These are phyloP conservation scores for Mamestra brassicae DNA, from an alignment of 2,888 invertebrate species.

Conservation along the genomic window DNA sequence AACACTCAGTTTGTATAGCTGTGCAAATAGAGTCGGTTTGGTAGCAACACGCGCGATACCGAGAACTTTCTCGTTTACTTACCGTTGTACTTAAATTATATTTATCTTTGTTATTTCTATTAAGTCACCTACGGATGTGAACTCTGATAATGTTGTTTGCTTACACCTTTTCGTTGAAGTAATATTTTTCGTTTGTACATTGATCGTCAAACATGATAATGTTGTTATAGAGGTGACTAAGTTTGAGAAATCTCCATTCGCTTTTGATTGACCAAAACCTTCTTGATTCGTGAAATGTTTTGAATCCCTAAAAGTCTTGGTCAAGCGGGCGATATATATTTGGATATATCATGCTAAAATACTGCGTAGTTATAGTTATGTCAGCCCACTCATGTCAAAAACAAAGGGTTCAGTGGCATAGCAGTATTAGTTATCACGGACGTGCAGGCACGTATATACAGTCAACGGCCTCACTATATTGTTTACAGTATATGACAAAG, in stretches of 20 bases:
- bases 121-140: slow-evolving; percentile 74
- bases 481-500: slow-evolving; percentile 62
- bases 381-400: slow-evolving; percentile 71
- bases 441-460: slow-evolving; percentile 79
- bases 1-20: slow-evolving; percentile 88
- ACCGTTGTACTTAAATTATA: slow-evolving; percentile 78
- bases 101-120: slow-evolving; percentile 80
- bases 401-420: slow-evolving; percentile 71
- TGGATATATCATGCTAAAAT: slow-evolving; percentile 23
- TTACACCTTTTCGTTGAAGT: slow-evolving; percentile 53
- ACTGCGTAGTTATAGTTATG: slow-evolving; percentile 58
- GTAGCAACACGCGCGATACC: slow-evolving; percentile 85
- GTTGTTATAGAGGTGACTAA: slow-evolving; percentile 4
- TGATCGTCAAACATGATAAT: slow-evolving; percentile 38
- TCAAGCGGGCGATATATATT: slow-evolving; percentile 34
- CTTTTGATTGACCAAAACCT: slow-evolving; percentile 2
- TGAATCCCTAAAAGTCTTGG: slow-evolving; percentile 4
- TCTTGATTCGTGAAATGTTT: not conserved
- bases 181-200: slow-evolving; percentile 49
- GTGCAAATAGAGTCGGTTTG: slow-evolving; percentile 85
- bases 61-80: slow-evolving; percentile 86
- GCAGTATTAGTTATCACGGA: slow-evolving; percentile 69
- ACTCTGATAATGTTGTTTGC: slow-evolving; percentile 72
- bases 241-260: not conserved
- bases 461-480: slow-evolving; percentile 63